Conservation (phyloP, 2,888 invertebrate genomes). For the Synanthedon formicaeformis region DNA sequence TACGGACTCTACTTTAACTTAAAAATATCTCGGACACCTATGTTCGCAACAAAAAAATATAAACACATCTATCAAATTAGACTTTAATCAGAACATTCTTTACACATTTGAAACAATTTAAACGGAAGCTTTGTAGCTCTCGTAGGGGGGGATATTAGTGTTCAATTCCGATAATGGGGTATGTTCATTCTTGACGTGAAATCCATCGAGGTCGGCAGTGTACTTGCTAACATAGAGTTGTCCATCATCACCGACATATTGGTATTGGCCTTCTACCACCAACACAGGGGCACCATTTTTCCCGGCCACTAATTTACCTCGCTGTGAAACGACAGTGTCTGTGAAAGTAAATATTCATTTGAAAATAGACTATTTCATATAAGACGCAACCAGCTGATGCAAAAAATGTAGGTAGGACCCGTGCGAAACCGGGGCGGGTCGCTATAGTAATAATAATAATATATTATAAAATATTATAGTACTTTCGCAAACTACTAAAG, state of each 20-base stretch:
- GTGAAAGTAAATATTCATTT: slow-evolving; percentile 3
- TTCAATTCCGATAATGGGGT: not conserved
- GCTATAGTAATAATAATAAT: too few relatives aligned
- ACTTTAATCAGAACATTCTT: not conserved
- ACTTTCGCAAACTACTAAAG: too few relatives aligned
- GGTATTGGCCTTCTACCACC: slow-evolving; percentile 34
- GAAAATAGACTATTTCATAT: too few relatives aligned
- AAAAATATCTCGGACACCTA: too few relatives aligned
- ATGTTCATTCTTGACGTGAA: slow-evolving; percentile 30
- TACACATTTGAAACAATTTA: too few relatives aligned
- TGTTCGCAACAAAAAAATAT: slow-evolving; percentile 3
- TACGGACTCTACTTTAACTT: too few relatives aligned
- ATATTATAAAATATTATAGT: too few relatives aligned
- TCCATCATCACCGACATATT: slow-evolving; percentile 35
- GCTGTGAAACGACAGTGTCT: slow-evolving; percentile 39
- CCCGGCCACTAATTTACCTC: slow-evolving; percentile 27
- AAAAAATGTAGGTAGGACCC: too few relatives aligned
- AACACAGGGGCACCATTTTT: slow-evolving; percentile 25
- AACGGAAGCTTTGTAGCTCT: too few relatives aligned
- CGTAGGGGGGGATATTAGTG: too few relatives aligned
- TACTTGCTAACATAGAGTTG: slow-evolving; percentile 29
- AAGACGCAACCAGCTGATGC: too few relatives aligned
- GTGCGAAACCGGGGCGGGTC: too few relatives aligned
- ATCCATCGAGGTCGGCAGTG: slow-evolving; percentile 30
- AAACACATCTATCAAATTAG: not conserved